Evolutionary conservation across 2,888 invertebrate genomes (phyloP), one percentile per base, ranked within the genome.

Genomic region (Aproaerema taeniolella): DNA sequence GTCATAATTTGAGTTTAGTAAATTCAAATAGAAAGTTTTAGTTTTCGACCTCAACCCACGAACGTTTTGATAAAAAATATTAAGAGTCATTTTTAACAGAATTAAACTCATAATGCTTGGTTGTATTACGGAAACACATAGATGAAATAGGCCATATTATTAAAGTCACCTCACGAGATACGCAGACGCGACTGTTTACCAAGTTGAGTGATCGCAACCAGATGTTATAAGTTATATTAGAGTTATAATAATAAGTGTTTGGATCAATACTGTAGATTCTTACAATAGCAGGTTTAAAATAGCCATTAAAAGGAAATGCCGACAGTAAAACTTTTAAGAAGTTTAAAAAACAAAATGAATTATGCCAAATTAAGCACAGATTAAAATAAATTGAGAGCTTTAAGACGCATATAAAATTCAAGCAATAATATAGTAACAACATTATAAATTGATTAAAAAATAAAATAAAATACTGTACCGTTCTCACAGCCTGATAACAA

Each of bases 51-150:
- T 8, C 2, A 33, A 8, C 2, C 33, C 33, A 2, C 33, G 12
- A 2, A 16, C 33, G 12, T 33, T 33, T 9, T 33, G 33, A 12
- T 33, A 33, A 8, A 24, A 33, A 2, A 33, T 32, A n/a, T 20
- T 32, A 5, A 32, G 17, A 32, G 32, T 9, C 20, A 33, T 33
- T 11, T 11, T 11, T 11, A 26, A n/a, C 8, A 20, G 4, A 20
- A 20, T 20, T 20, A 6, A 20, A n/a, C n/a, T 20, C 4, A 20
- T 8, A 20, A 20, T 20, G 8, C 8, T 20, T 20, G 8, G 4
- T 6, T 20, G 4, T 20, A 20, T 6, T 20, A 20, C 20, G 8
- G 20, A 20, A 20, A 20, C 4, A 20, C 20, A 20, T 8, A 20
- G 8, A 20, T 20, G 8, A 4, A 20, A 20, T 20, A 4, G 20